A percentile compares a stretch with the other conserved stretches of the same genome.
Conservation (phyloP, 2,797 vertebrate genomes). For the Dermochelys coriacea region DNA sequence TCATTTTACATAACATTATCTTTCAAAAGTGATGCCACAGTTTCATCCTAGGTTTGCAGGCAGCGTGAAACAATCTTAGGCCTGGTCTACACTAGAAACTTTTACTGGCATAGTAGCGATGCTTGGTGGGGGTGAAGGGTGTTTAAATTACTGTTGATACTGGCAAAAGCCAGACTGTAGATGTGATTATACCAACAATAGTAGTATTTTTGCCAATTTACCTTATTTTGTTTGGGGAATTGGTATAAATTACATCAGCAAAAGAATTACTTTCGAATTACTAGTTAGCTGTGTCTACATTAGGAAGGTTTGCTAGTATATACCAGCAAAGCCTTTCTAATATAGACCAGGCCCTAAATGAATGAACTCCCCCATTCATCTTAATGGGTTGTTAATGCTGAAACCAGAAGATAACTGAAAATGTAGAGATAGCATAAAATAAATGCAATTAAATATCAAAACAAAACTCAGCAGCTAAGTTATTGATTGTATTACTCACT, state of each 20-base stretch:
- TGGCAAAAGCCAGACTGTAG: background rate
- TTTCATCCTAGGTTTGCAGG: background rate
- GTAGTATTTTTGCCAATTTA: background rate
- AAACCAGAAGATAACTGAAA: background rate
- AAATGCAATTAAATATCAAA: background rate
- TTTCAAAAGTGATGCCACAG: background rate
- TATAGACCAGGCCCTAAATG: background rate
- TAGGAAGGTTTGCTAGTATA: background rate
- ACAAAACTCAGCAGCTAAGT: background rate
- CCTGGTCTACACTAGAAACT: too few relatives aligned
- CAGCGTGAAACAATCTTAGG: background rate
- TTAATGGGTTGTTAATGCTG: background rate
- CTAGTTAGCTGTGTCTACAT: background rate
- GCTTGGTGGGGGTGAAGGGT: background rate
- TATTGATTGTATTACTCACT: background rate
- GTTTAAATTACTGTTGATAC: background rate
- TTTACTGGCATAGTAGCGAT: background rate
- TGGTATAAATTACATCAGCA: background rate
- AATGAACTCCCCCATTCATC: background rate
- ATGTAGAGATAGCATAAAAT: background rate
- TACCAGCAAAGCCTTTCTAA: background rate
- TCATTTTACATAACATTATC: background rate
- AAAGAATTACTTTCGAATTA: too few relatives aligned
- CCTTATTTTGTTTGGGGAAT: background rate
- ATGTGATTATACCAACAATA: background rate